These are phyloP conservation scores for Rhizoglyphus robini DNA, from an alignment of 1,140 invertebrate genomes.

Conservation along the genomic window DNA sequence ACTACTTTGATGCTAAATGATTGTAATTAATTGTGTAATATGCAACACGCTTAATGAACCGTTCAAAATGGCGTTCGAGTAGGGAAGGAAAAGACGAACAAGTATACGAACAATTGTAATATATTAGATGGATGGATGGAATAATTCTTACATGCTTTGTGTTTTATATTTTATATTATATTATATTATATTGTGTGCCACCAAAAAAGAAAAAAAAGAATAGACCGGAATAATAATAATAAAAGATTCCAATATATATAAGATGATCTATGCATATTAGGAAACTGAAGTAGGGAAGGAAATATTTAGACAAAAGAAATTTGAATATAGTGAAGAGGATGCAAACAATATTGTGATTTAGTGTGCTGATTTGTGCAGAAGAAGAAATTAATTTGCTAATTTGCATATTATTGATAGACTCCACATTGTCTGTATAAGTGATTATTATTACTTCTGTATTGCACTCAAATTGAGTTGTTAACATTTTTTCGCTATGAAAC, in stretches of 20 bases:
- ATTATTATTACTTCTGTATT: neutral
- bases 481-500: no score
- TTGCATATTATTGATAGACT: conserved; percentile 8
- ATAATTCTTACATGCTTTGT: no score
- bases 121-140: no score
- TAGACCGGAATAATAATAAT: no score
- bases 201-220: no score
- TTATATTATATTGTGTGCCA: no score
- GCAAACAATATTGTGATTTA: neutral
- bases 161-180: no score
- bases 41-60: neutral
- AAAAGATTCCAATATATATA: no score
- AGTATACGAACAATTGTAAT: no score
- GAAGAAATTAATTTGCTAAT: conserved; percentile 11
- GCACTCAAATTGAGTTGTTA: no score
- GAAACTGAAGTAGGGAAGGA: neutral
- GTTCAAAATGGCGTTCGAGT: neutral
- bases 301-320: neutral
- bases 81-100: no score
- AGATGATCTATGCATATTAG: neutral
- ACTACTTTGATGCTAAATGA: conserved; percentile 5
- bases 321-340: neutral
- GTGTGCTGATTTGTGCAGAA: neutral
- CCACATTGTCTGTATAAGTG: neutral
- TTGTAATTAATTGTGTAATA: conserved; percentile 12